phyloP scores from a whole-genome alignment of 2,113 vertebrate species.

The Ornithorhynchus anatinus region DNA sequence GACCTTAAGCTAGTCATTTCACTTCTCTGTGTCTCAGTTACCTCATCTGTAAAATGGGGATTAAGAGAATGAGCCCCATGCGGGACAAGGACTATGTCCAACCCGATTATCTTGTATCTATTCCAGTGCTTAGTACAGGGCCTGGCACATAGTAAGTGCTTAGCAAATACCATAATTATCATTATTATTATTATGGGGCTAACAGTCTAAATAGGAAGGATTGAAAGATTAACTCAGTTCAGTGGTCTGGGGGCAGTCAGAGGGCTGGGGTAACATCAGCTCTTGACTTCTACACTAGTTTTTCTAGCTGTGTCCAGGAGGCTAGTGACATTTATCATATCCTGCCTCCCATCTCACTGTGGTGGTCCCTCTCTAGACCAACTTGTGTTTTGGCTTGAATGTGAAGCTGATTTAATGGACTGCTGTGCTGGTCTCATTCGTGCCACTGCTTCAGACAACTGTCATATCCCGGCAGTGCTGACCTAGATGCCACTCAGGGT shows the following conservation, averaged over 20 bases:
- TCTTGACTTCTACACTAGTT: slow-evolving; percentile 1
- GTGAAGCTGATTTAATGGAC: slow-evolving; percentile 9
- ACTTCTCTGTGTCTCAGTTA: too few species aligned
- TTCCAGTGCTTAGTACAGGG: too few species aligned
- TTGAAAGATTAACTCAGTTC: not conserved
- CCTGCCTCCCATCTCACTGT: not conserved
- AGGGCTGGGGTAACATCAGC: slow-evolving; percentile 13
- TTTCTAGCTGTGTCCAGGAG: slow-evolving; percentile 23
- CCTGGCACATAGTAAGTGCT: too few species aligned
- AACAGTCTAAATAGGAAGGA: too few species aligned
- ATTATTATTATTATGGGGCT: too few species aligned
- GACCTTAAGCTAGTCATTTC: too few species aligned
- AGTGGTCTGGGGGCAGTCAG: not conserved
- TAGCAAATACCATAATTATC: too few species aligned
- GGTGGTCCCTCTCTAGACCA: not conserved
- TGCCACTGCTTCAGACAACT: slow-evolving; percentile 6
- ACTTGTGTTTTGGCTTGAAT: slow-evolving; percentile 9
- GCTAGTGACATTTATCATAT: slow-evolving; percentile 12
- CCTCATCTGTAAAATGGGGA: too few species aligned
- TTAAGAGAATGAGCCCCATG: too few species aligned
- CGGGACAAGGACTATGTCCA: not conserved
- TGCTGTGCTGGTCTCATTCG: slow-evolving; percentile 16
- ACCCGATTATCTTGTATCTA: too few species aligned
- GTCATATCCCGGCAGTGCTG: not conserved
- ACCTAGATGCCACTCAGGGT: not conserved